phyloP scores from a whole-genome alignment of 2,797 vertebrate species.

The Alauda arvensis region DNA sequence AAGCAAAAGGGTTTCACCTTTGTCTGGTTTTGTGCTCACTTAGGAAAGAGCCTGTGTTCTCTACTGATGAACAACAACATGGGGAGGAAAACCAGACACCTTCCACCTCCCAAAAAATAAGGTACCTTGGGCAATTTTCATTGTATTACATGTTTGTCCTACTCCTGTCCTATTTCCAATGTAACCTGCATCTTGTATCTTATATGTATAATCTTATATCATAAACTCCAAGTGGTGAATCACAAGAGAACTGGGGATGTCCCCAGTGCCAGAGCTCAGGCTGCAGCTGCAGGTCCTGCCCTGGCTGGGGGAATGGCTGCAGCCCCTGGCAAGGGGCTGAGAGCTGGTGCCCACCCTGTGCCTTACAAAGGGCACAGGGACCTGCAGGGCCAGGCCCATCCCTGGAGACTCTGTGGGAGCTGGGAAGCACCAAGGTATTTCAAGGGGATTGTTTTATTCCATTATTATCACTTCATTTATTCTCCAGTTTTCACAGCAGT shows the following conservation, averaged over 20 bases:
- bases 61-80: background rate
- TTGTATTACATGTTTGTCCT: background rate
- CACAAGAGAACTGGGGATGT: background rate
- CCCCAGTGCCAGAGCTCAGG: background rate
- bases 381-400: background rate
- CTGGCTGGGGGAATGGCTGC: background rate
- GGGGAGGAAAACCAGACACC: background rate
- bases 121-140: background rate
- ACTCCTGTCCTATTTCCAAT: background rate
- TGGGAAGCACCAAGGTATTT: background rate
- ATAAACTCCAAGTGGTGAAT: background rate
- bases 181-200: background rate
- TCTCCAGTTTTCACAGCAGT: background rate
- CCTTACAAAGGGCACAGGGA: background rate
- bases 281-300: background rate
- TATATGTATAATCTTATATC: no score
- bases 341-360: background rate
- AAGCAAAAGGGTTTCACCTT: background rate
- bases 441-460: background rate
- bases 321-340: background rate
- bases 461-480: background rate
- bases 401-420: background rate
- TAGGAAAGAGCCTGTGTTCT: background rate
- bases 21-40: background rate
- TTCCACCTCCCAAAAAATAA: background rate